A percentile compares a stretch with the other conserved stretches of the same genome.
Conservation (phyloP, 2,888 invertebrate genomes). For the Anoplius nigerrimus region DNA sequence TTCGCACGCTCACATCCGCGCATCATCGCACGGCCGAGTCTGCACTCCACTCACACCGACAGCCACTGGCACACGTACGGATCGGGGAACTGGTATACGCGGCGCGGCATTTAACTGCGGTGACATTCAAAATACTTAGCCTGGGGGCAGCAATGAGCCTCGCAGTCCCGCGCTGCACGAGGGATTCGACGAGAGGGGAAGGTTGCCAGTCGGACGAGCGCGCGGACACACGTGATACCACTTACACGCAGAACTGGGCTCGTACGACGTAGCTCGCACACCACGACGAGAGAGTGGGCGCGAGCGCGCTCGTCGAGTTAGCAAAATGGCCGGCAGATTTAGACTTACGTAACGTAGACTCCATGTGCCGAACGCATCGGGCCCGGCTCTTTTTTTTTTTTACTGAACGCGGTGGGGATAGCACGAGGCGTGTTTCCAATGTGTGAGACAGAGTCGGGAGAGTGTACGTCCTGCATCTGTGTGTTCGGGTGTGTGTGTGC, state of each 20-base stretch:
- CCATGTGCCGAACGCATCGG: background rate
- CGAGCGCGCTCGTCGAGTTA: background rate
- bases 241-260: background rate
- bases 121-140: constrained; percentile 56
- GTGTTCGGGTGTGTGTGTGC: too few relatives aligned
- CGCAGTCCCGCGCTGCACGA: background rate
- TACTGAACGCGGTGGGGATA: too few relatives aligned
- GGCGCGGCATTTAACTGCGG: constrained; percentile 45
- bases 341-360: constrained; percentile 65
- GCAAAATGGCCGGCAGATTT: constrained; percentile 73
- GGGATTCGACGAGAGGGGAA: constrained; percentile 31
- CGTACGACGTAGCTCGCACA: background rate
- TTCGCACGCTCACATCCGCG: too few relatives aligned
- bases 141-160: constrained; percentile 18
- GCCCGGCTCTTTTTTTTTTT: too few relatives aligned
- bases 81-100: background rate
- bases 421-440: too few relatives aligned
- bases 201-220: constrained; percentile 40
- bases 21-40: too few relatives aligned
- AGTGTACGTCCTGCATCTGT: too few relatives aligned
- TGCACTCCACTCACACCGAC: too few relatives aligned
- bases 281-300: background rate
- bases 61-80: too few relatives aligned
- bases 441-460: too few relatives aligned
- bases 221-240: constrained; percentile 52